phyloP scores from a whole-genome alignment of 2,797 vertebrate genomes.

The Peromyscus attwateri region DNA sequence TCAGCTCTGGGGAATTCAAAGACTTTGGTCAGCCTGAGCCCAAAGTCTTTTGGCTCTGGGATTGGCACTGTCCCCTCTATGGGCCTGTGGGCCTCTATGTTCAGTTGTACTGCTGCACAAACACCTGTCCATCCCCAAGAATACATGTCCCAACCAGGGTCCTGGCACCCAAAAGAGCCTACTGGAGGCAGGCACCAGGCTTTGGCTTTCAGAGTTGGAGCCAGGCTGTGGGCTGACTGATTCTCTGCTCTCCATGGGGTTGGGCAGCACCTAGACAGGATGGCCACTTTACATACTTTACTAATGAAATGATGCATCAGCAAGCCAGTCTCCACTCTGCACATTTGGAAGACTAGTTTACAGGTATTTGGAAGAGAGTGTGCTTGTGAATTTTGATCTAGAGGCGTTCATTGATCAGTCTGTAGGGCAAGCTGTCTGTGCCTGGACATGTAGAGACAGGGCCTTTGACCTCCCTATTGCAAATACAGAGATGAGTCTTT shows the following conservation, averaged over 20 bases:
- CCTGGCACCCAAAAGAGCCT: not conserved
- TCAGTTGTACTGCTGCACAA: not conserved
- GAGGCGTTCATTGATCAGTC: not conserved
- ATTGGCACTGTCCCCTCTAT: too few relatives aligned
- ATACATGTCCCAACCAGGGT: not conserved
- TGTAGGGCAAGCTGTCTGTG: not conserved
- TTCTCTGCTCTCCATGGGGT: not conserved
- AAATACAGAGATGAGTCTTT: not conserved
- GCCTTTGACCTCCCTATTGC: not conserved
- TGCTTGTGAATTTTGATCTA: too few relatives aligned
- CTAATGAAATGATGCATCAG: not conserved
- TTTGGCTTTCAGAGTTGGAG: too few relatives aligned
- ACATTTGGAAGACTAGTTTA: not conserved
- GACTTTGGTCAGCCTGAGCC: too few relatives aligned
- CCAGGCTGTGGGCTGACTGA: not conserved
- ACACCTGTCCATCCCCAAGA: fast-evolving
- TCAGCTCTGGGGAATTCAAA: not conserved
- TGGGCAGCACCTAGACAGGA: not conserved
- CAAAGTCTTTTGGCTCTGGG: not conserved
- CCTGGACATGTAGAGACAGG: too few relatives aligned
- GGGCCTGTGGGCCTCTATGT: too few relatives aligned
- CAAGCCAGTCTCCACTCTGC: not conserved
- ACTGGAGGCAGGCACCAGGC: not conserved
- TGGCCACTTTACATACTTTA: not conserved
- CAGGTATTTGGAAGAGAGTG: not conserved